Base-by-base conservation (phyloP, 2,888 invertebrate genomes). In the Mayetiola destructor region DNA sequence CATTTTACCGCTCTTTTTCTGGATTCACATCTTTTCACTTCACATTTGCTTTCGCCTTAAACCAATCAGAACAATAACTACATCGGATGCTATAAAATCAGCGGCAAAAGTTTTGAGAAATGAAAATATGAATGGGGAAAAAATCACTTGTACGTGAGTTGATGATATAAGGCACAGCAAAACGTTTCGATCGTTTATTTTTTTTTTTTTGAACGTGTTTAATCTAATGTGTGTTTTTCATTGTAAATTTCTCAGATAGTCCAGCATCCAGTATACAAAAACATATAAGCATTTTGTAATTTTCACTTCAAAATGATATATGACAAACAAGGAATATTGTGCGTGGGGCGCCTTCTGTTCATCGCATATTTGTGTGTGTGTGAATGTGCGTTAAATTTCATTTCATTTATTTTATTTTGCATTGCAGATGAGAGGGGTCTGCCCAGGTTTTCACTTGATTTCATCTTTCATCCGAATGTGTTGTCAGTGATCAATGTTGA, bases 141-240 rank as follows among this genome's bases (percentile, higher is more conserved):
- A 27, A 48, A 27, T 23, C 27, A 27, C 27, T 23, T n/a, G 10
- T 48, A 48, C 27, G 42, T 42, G 42, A 21, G 27, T 48, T 48
- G 6, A 27, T n/a, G 27, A 48, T 48, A 23, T 27, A 20, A 20
- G 20, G 42, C 42, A 27, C 21, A 21, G 23, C 21, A 42, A 42
- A 23, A n/a, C 48, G 3, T 16, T n/a, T 16, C n/a, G n/a, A n/a
- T 12, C 10, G 6, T 20, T 40, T 40, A 10, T 40, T 40, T 40
- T 40, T n/a, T 39, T 39, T 6, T 39, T 39, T 18, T 39, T 18
- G 48, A 48, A 48, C 48, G 48, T 48, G 48, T 48, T 48, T 48
- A 48, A 48, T 48, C 48, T 48, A 48, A 48, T 48, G 48, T 48
- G 27, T 48, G 48, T 27, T 48, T 27, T n/a, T n/a, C 48, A 48